These are phyloP conservation scores for Aleiodes sp. DNA, from an alignment of 1,140 invertebrate species.

Conservation along the genomic window DNA sequence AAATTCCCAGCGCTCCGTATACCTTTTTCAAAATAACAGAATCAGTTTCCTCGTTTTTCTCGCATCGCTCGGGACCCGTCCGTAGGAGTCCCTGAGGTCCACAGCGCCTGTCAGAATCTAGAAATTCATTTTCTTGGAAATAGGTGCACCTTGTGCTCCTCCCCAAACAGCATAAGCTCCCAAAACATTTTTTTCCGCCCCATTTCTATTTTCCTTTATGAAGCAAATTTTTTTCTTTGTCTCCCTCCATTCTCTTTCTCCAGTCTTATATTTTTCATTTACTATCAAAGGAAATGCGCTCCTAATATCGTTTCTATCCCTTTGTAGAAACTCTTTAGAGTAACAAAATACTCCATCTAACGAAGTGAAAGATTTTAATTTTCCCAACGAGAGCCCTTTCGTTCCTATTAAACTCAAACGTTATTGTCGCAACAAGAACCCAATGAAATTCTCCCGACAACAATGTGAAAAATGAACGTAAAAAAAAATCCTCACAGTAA, in stretches of 20 bases:
- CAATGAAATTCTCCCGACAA: not conserved
- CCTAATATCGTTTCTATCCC: too few species aligned
- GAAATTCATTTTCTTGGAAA: not conserved
- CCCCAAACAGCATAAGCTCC: not conserved
- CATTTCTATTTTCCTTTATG: not conserved
- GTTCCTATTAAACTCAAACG: constrained; percentile 7
- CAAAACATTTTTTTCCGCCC: not conserved
- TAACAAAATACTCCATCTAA: constrained; percentile 6
- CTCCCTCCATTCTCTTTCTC: not conserved
- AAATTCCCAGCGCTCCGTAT: too few species aligned
- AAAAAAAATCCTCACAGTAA: not conserved
- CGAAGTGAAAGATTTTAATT: constrained; percentile 10
- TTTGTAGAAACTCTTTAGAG: not conserved
- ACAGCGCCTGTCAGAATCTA: not conserved
- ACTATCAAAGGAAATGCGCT: too few species aligned
- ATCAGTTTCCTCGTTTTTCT: not conserved
- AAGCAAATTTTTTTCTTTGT: not conserved
- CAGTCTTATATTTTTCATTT: too few species aligned
- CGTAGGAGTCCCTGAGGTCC: not conserved
- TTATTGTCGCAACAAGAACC: not conserved
- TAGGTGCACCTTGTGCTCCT: not conserved
- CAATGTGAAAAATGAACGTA: not conserved
- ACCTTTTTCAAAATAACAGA: not conserved
- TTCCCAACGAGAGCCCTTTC: not conserved
- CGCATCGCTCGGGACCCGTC: not conserved